Base-by-base conservation (phyloP, 2,113 vertebrate genomes). In the Murina feae region DNA sequence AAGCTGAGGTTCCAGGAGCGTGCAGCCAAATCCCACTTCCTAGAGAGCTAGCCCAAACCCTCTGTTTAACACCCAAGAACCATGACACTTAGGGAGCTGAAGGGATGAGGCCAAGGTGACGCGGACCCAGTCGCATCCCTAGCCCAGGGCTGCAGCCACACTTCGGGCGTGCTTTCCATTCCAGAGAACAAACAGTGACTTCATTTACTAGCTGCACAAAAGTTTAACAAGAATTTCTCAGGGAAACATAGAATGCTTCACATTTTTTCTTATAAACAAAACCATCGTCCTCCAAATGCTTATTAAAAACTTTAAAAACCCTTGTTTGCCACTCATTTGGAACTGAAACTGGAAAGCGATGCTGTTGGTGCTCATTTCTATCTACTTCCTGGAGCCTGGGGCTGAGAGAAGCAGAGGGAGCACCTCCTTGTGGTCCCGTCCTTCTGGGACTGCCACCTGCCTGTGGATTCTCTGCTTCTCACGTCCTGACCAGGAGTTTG, bases 151-250 rank as follows among this genome's bases (percentile, higher is more conserved):
- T 42, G 71, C 53, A 89, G 83, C 81, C 55, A 75, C 2, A 5
- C 6, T 47, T 9, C 3, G 90, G 65, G 44, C 58, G n/a, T 25
- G 51, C 58, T 81, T 89, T 84, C 79, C 79, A 86, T 86, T 58
- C 63, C 44, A 51, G 6, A 44, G 78, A 90, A 89, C 71, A 95
- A 97, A 95, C 95, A 91, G 79, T n/a, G 91, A 89, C 55, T 92
- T 95, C 53, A 94, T 96, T 96, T 83, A 97, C 84, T 83, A 91
- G 79, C 93, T 60, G 58, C 86, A 80, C 53, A 13, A 75, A 83
- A 91, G 39, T 89, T 96, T 92, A 96, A 96, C n/a, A 75, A 95
- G 94, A 79, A 84, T 74, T 80, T 97, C 92, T 69, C 71, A 91
- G 60, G 71, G 63, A 89, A 86, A 42, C 32, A 20, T 53, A 39